Evolutionary conservation across 2,888 invertebrate genomes (phyloP), one percentile per base, ranked within the genome.

Genomic region (Nephrotoma guestfalica): DNA sequence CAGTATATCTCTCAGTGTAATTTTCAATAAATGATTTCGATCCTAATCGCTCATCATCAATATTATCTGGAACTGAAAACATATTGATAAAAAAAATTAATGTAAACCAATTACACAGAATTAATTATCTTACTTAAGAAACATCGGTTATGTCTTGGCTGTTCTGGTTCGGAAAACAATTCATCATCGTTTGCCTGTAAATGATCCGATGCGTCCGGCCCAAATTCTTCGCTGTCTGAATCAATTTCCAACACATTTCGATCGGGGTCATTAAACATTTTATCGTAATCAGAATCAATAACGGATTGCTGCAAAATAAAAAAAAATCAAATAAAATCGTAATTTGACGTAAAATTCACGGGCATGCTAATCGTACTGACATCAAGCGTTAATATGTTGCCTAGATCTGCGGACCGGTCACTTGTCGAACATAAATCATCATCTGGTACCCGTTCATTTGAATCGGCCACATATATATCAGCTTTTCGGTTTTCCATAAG

Each of bases 21-120:
- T 97, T 96, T 88, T 95, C 95, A 47, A 95, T 94, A 92, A 99
- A 98, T 91, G 96, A 95, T 89, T 96, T 94, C 88, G 97, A 95
- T 6, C 97, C 98, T 87, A 95, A 93, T 71, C 95, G 94, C 91
- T 98, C 98, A 92, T 97, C 96, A 88, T 95, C 95, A 40, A 96
- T 94, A 90, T 96, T 94, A 88, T 97, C 96, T 87, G 97, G 96
- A 94, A 98, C 97, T 98, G 90, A 87, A 92, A 90, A 88, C 87
- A 87, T 18, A n/a, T 41, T 9, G 42, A 86, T 43, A 41, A 47
- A 83, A 83, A 30, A 30, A 30, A 30, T 2, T 18, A 43, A 87
- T n/a, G 86, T 6, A 6, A 15, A 85, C 6, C 4, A 7, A 85
- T 30, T 30, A 30, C 30, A 41, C 13, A 71, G 85, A 85, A 86